Conservation (phyloP, 2,888 invertebrate genomes). For the Bembecia ichneumoniformis region DNA sequence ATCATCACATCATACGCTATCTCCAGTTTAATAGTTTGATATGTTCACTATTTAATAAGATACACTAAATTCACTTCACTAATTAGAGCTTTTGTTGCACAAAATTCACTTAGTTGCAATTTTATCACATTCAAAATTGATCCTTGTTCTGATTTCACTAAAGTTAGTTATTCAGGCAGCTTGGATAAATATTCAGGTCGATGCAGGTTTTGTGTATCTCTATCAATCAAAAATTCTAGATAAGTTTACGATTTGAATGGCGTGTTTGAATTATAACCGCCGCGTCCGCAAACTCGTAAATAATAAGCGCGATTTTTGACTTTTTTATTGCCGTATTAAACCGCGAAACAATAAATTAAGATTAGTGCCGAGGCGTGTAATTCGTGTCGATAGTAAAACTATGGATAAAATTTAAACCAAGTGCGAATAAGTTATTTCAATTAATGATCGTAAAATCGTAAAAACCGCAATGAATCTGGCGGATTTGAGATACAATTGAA, state of each 20-base stretch:
- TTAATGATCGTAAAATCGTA: no score
- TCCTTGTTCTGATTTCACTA: background rate
- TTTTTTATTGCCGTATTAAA: constrained; percentile 35
- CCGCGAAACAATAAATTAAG: constrained; percentile 28
- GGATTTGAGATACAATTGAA: no score
- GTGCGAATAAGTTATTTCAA: no score
- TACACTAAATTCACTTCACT: background rate
- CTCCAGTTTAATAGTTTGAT: constrained; percentile 17
- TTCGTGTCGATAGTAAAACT: constrained; percentile 7
- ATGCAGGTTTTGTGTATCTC: constrained; percentile 4
- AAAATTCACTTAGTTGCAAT: background rate
- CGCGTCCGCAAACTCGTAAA: constrained; percentile 19
- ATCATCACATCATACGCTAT: constrained; percentile 66
- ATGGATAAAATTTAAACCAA: background rate
- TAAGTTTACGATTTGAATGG: constrained; percentile 33
- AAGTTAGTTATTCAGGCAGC: no score
- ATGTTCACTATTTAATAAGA: background rate
- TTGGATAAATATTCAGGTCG: no score
- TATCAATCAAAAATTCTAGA: constrained; percentile 19
- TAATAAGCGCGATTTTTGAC: constrained; percentile 26
- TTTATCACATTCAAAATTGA: background rate
- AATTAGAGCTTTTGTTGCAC: background rate
- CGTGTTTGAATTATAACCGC: constrained; percentile 37
- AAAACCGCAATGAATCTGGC: no score
- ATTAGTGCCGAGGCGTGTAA: constrained; percentile 13